Base-by-base conservation (phyloP, 2,797 vertebrate genomes). In the Sebastes taczanowskii region DNA sequence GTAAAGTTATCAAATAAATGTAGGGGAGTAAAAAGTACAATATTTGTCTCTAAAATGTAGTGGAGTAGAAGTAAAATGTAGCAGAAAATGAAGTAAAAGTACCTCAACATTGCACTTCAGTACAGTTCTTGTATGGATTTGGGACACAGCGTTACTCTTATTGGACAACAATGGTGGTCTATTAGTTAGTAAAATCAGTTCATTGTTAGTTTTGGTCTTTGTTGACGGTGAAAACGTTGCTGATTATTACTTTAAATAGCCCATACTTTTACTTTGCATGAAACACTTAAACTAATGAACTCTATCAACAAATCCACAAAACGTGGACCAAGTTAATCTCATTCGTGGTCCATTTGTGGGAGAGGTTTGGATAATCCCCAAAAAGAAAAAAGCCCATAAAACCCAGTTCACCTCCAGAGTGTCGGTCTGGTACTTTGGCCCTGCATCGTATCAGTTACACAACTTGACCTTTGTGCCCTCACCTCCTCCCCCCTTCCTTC, bases 401-500 rank as follows among this genome's bases (percentile, higher is more conserved):
- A 55, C 60, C 66, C 11, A 4, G 29, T 29, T 13, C 5, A 52
- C 59, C 64, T 32, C 35, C 27, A 11, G 6, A 60, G 60, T 6
- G 53, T 27, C 8, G 7, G 3, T 2, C n/a, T 58, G 56, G 72
- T 29, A 78, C 56, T 77, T 78, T 79, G 77, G 4, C 66, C 58
- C 62, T 38, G n/a, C 29, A 0, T 25, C 30, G 60, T 58, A 29
- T 77, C n/a, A 18, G 83, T 88, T 86, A 79, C 86, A 74, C 76
- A 92, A 91, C 62, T 1, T 32, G 3, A 88, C 85, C 86, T 80
- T 80, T 75, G 71, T 67, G 53, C 56, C 66, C 77, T 67, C 8
- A 34, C 46, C 59, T 63, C 35, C 71, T n/a, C 11, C 55, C 49
- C 3, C 13, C 25, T 58, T 16, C 0, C 6, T 11, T 9, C 22